phyloP scores from a whole-genome alignment of 2,888 invertebrate genomes.

The Brenthis ino region DNA sequence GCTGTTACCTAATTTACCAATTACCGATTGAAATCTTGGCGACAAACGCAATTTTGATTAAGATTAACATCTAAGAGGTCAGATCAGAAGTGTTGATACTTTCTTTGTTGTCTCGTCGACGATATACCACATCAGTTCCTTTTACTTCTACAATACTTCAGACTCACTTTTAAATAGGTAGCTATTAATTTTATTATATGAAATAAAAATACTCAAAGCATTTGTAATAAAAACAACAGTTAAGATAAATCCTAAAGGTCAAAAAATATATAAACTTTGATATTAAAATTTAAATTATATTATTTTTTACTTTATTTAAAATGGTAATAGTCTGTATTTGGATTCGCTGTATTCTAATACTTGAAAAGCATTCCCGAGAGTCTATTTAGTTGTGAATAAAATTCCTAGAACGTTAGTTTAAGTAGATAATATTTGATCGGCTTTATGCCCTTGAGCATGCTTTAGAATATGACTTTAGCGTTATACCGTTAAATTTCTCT shows the following conservation, averaged over 20 bases:
- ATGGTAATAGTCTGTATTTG: background rate
- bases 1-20: conserved; percentile 28
- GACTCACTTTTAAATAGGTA: no score
- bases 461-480: background rate
- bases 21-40: conserved; percentile 35
- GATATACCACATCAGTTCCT: conserved; percentile 38
- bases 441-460: background rate
- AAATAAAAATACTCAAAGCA: background rate
- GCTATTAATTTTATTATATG: background rate
- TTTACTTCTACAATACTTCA: conserved; percentile 4
- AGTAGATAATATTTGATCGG: conserved; percentile 7
- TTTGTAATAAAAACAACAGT: no score
- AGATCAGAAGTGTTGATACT: conserved; percentile 18
- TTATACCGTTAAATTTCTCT: background rate
- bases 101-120: conserved; percentile 47
- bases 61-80: conserved; percentile 35
- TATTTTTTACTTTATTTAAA: background rate
- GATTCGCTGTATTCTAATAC: background rate
- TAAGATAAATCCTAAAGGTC: background rate
- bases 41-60: conserved; percentile 35
- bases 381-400: background rate
- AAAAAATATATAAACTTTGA: background rate
- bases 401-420: conserved; percentile 4
- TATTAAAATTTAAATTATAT: background rate
- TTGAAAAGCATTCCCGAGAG: conserved; percentile 9